Percentiles rank a stretch among this genome's conserved stretches.
phyloP scores from a whole-genome alignment of 2,888 invertebrate genomes.

The Plebejus melissa region DNA sequence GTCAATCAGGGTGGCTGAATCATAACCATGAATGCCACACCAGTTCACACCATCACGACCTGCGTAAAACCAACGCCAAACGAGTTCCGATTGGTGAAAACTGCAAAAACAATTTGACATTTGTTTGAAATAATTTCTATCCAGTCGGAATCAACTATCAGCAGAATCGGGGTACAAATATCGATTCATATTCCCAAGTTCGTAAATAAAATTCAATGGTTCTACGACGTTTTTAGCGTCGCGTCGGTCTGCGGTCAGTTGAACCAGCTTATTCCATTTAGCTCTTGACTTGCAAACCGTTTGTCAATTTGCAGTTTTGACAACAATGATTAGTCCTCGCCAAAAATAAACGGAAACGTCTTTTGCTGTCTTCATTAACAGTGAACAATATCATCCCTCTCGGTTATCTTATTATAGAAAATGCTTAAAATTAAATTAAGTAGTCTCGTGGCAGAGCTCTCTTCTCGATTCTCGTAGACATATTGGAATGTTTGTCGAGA shows the following conservation, averaged over 20 bases:
- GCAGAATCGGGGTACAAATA: neutral
- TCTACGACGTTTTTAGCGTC: neutral
- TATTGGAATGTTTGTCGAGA: neutral
- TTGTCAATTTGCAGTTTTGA: neutral
- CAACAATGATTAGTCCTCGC: neutral
- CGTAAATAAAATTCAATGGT: constrained; percentile 15
- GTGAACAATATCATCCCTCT: neutral
- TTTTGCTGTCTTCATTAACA: neutral
- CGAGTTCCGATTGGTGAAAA: too few relatives aligned
- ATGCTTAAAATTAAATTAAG: too few relatives aligned
- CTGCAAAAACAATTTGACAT: too few relatives aligned
- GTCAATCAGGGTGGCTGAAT: too few relatives aligned
- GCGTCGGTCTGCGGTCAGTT: neutral
- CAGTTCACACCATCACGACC: too few relatives aligned
- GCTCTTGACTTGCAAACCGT: neutral
- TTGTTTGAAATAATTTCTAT: too few relatives aligned
- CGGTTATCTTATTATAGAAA: neutral
- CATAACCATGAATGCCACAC: too few relatives aligned
- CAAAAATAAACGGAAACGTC: neutral
- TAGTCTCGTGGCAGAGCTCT: neutral
- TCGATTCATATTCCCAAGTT: constrained; percentile 3
- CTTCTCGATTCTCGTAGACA: neutral
- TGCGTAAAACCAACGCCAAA: too few relatives aligned
- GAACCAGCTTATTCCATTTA: neutral
- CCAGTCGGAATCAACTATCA: too few relatives aligned